Percentiles rank a stretch among this genome's conserved stretches.
phyloP scores from a whole-genome alignment of 1,140 invertebrate species.

The Tetramorium simillimum region DNA sequence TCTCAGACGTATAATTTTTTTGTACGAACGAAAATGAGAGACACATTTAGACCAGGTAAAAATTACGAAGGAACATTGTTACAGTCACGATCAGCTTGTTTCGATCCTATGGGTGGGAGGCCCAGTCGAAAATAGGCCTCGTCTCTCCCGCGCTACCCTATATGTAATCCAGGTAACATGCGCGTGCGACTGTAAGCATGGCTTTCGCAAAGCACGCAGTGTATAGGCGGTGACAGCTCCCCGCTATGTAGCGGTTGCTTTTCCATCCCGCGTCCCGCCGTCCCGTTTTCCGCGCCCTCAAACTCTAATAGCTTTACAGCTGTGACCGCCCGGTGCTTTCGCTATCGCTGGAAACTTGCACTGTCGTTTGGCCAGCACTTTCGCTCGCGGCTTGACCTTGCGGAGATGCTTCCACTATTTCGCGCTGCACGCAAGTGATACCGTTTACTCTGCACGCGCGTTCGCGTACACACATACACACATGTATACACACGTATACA shows the following conservation, averaged over 20 bases:
- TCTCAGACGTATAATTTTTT: background rate
- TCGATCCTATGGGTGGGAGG: background rate
- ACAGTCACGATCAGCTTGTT: background rate
- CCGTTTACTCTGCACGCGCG: constrained; percentile 11
- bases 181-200: constrained; percentile 19
- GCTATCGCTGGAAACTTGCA: constrained; percentile 83
- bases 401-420: constrained; percentile 37
- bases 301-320: constrained; percentile 82
- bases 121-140: background rate
- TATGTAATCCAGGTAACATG: constrained; percentile 20
- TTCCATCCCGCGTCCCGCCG: constrained; percentile 27
- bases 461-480: background rate
- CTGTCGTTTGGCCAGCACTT: constrained; percentile 79
- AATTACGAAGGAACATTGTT: background rate
- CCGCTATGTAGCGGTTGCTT: constrained; percentile 59
- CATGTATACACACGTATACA: background rate
- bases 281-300: constrained; percentile 57
- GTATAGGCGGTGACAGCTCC: constrained; percentile 64
- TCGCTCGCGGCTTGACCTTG: constrained; percentile 68
- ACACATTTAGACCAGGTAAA: too few relatives aligned
- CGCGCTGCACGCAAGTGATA: constrained; percentile 40
- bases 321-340: constrained; percentile 79
- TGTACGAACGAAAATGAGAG: background rate
- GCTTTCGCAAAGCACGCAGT: constrained; percentile 60
- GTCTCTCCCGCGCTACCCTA: background rate